Conservation (phyloP, 2,888 invertebrate species). For the Melinaea marsaeus region DNA sequence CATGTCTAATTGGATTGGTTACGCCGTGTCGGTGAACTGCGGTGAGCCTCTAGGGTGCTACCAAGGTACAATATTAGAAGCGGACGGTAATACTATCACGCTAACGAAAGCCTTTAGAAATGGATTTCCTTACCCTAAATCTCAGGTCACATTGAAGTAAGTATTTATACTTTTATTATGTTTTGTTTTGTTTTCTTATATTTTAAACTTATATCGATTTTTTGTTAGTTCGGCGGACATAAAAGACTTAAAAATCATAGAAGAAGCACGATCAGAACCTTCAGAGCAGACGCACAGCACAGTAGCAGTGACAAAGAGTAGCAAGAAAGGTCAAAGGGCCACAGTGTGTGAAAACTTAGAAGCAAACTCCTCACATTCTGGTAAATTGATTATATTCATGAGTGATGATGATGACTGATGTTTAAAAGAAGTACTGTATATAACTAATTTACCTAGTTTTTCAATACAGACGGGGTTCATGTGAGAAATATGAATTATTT, state of each 20-base stretch:
- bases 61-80: conserved; percentile 86
- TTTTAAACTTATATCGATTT: background rate
- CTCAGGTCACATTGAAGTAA: conserved; percentile 72
- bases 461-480: too few relatives aligned
- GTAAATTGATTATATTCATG: conserved; percentile 30
- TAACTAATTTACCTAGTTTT: too few relatives aligned
- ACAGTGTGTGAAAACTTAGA: conserved; percentile 66
- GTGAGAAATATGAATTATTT: too few relatives aligned
- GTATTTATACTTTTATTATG: conserved; percentile 26
- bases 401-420: too few relatives aligned
- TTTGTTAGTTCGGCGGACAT: conserved; percentile 83
- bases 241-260: conserved; percentile 84
- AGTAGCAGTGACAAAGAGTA: conserved; percentile 54
- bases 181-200: background rate
- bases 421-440: too few relatives aligned
- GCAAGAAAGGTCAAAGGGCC: conserved; percentile 55
- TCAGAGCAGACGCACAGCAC: conserved; percentile 61
- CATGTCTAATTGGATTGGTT: conserved; percentile 83
- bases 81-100: conserved; percentile 84
- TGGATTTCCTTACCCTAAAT: conserved; percentile 79
- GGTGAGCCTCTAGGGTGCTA: conserved; percentile 86
- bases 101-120: conserved; percentile 90
- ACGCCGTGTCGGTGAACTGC: conserved; percentile 90
- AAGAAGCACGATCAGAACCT: conserved; percentile 77
- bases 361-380: conserved; percentile 53